Base-by-base conservation (phyloP, 64 coral and sea anemone genomes). In the Montipora capricornis region DNA sequence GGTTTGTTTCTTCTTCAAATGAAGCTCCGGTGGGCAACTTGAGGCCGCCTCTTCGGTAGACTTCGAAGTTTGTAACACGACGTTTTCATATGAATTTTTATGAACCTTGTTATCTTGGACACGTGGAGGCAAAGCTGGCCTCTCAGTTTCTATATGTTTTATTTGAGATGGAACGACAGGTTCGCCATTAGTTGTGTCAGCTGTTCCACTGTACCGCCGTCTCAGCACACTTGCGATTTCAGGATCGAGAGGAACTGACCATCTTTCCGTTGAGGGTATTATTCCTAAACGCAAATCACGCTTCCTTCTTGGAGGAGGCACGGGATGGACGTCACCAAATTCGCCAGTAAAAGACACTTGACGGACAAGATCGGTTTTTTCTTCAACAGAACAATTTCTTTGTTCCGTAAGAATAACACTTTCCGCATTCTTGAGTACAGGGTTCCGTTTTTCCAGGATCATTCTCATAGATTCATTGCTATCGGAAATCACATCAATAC, bases 281-380 rank as follows among this genome's bases (percentile, higher is more conserved):
- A 45, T 22, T 1, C 37, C 62, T 46, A 84, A 47, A 47, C 82
- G 82, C n/a, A 15, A 19, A 12, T 71, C 20, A 16, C 45, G 62
- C 11, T 73, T 86, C 82, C 82, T 71, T 20, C 82, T 68, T 15
- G 64, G 82, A 20, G 82, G 82, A 17, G 82, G 82, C 17, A 86
- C 66, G 3, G 82, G 82, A 19, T 86, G 82, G 49, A 57, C 5
- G 10, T 50, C 20, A 64, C 61, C 61, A 47, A 22, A 44, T 47
- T 5, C 8, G 64, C 60, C 37, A 68, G 15, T n/a, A 47, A 19
- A 14, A 16, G 26, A 17, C 14, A 64, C 60, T 11, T 57, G 53
- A 64, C 14, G 9, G 60, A 1, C 57, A n/a, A 44, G 7, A 51
- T 45, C 44, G 0, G 6, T 20, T 13, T 86, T 70, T 8, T 22